Conservation (phyloP, 2,113 vertebrate genomes). For the Caloenas nicobarica region DNA sequence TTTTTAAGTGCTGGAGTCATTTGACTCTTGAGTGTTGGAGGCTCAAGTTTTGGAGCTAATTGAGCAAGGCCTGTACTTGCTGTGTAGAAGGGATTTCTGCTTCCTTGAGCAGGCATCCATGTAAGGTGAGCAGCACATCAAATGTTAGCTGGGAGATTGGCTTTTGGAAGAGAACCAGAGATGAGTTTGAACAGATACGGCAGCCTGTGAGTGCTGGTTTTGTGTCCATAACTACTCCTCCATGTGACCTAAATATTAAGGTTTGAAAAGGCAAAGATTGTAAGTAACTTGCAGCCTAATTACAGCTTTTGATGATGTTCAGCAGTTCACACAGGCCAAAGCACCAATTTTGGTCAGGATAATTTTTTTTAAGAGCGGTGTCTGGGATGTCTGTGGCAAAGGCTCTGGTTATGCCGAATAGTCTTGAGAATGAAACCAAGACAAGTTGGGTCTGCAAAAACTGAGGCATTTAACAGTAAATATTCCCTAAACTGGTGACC, state of each 20-base stretch:
- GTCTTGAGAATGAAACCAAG: conserved; percentile 69
- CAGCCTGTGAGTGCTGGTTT: conserved; percentile 21
- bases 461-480: conserved; percentile 66
- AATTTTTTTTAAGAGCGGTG: conserved; percentile 72
- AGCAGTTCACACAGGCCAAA: conserved; percentile 53
- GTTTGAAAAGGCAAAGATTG: conserved; percentile 40
- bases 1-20: background rate
- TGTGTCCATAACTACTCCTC: background rate
- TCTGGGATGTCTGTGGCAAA: conserved; percentile 81
- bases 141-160: background rate
- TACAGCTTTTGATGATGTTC: conserved; percentile 59
- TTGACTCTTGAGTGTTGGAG: background rate
- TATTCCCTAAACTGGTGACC: conserved; percentile 45
- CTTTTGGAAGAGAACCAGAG: background rate
- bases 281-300: conserved; percentile 35
- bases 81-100: background rate
- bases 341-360: conserved; percentile 72
- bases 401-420: conserved; percentile 71
- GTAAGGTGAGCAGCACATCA: background rate
- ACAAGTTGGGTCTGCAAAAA: conserved; percentile 64
- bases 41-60: background rate
- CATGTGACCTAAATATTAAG: conserved; percentile 29
- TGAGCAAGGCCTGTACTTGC: background rate
- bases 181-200: background rate
- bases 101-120: background rate